These are phyloP conservation scores for Watsonalla binaria DNA, from an alignment of 2,888 invertebrate species.

Conservation along the genomic window DNA sequence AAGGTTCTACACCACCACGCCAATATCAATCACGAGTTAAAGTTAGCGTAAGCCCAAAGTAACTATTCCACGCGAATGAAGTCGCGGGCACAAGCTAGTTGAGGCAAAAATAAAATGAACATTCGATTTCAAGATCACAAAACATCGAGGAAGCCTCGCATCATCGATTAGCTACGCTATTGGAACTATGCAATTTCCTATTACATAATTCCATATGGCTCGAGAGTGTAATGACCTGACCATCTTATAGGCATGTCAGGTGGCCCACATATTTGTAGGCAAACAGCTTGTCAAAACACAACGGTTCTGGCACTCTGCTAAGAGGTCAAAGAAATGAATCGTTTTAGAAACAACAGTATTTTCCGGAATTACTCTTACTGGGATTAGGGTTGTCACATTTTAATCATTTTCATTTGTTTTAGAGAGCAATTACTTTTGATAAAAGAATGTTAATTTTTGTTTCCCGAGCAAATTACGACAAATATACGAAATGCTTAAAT, in stretches of 20 bases:
- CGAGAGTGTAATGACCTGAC: slow-evolving; percentile 36
- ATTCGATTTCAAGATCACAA: not conserved
- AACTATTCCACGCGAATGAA: no score
- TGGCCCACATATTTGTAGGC: slow-evolving; percentile 52
- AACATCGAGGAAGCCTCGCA: not conserved
- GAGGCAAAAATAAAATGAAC: no score
- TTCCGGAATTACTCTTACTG: slow-evolving; percentile 8
- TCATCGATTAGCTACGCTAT: not conserved
- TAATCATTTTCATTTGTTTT: no score
- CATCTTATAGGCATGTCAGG: slow-evolving; percentile 25
- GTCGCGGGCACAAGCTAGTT: no score
- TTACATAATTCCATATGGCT: slow-evolving; percentile 32
- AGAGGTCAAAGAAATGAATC: slow-evolving; percentile 34
- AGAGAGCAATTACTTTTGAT: no score
- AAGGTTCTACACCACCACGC: no score
- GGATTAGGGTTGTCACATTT: not conserved
- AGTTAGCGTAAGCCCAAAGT: no score
- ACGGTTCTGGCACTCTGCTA: slow-evolving; percentile 36
- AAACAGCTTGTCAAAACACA: slow-evolving; percentile 65
- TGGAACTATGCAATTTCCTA: not conserved
- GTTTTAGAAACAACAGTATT: slow-evolving; percentile 19
- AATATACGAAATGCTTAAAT: no score
- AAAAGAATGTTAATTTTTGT: no score
- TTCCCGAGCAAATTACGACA: no score
- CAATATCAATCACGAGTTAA: no score